These are phyloP conservation scores for Antigone vipio DNA, from an alignment of 2,113 vertebrate species.

Conservation along the genomic window DNA sequence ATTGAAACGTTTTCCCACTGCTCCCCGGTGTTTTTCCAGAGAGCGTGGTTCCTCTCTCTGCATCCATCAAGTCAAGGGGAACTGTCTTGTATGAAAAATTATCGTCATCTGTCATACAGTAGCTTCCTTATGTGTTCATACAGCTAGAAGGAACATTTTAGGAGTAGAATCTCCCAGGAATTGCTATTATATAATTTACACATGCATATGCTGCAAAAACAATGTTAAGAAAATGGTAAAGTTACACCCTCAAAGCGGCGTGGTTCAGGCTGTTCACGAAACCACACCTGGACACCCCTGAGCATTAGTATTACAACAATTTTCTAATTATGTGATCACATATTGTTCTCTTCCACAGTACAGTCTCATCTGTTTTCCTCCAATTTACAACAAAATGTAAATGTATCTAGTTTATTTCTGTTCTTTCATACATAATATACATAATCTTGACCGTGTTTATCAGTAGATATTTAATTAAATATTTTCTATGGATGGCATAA, in stretches of 20 bases:
- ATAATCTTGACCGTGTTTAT: not conserved
- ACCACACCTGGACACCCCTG: not conserved
- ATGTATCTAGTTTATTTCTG: not conserved
- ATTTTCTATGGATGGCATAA: constrained; percentile 26
- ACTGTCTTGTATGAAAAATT: constrained; percentile 53
- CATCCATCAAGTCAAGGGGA: constrained; percentile 56
- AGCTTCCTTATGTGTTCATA: constrained; percentile 14
- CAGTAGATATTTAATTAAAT: constrained; percentile 4
- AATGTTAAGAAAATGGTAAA: not conserved
- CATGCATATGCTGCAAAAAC: not conserved
- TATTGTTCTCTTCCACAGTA: constrained; percentile 23
- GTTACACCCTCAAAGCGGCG: not conserved
- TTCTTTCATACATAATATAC: not conserved
- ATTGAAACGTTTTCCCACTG: constrained; percentile 8
- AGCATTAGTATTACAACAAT: not conserved
- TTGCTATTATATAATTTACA: constrained; percentile 9
- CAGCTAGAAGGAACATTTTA: constrained; percentile 21
- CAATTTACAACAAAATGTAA: constrained; percentile 28
- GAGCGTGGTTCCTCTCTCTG: not conserved
- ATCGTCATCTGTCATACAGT: constrained; percentile 33
- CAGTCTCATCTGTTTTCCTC: constrained; percentile 3
- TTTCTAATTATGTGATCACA: constrained; percentile 22
- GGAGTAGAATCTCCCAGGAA: not conserved
- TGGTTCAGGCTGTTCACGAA: not conserved
- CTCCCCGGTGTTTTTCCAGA: constrained; percentile 44